Evolutionary conservation across 2,888 invertebrate genomes (phyloP).

Genomic region (Andrena minutula): DNA sequence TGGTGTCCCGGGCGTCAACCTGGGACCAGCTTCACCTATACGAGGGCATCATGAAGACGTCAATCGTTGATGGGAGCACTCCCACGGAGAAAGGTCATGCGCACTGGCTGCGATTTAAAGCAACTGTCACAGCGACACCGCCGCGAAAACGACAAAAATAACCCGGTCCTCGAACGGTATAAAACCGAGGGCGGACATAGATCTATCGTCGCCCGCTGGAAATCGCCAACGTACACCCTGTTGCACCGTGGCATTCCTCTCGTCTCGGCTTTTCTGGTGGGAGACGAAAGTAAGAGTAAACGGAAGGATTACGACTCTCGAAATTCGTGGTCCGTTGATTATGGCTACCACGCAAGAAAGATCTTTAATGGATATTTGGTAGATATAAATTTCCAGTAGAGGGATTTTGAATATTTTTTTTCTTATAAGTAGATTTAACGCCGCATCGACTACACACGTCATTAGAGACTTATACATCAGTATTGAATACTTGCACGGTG

Average conservation of each 20-base stretch:
- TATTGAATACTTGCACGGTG: too few species aligned
- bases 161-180: constrained; percentile 49
- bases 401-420: too few species aligned
- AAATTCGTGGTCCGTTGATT: constrained; percentile 9
- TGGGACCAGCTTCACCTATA: constrained; percentile 31
- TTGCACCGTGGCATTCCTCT: constrained; percentile 31
- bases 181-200: constrained; percentile 75
- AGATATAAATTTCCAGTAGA: too few species aligned
- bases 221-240: constrained; percentile 65
- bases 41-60: constrained; percentile 72
- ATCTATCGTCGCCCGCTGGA: constrained; percentile 75
- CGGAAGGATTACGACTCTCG: constrained; percentile 5
- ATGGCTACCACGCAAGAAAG: not conserved
- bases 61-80: constrained; percentile 65
- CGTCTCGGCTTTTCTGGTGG: constrained; percentile 23
- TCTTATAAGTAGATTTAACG: too few species aligned
- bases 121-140: constrained; percentile 9
- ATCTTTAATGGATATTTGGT: not conserved
- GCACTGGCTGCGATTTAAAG: constrained; percentile 44
- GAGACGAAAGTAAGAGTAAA: constrained; percentile 57
- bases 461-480: too few species aligned
- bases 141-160: constrained; percentile 59
- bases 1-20: not conserved
- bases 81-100: constrained; percentile 51
- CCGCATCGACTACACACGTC: too few species aligned